Conservation (phyloP, 1,140 invertebrate genomes). For the Drosophila lacteicornis region DNA sequence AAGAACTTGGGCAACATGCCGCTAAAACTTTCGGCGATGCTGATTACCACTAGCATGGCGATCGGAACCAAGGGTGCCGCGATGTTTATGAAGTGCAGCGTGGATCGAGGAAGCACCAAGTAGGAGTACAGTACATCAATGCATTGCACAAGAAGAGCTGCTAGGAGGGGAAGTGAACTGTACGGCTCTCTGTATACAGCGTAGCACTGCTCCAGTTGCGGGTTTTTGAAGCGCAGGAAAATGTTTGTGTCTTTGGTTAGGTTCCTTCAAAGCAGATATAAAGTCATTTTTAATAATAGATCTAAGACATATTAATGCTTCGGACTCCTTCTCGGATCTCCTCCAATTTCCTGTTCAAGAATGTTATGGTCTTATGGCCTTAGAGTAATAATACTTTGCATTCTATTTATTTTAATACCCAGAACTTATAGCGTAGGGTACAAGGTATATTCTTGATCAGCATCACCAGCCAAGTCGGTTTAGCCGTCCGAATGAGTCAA, state of each 20-base stretch:
- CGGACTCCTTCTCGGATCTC: background rate
- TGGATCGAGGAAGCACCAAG: conserved; percentile 86
- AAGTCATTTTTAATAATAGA: background rate
- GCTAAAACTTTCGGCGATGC: conserved; percentile 86
- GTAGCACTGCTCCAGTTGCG: conserved; percentile 88
- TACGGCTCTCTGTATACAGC: conserved; percentile 88
- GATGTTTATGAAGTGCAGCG: conserved; percentile 84
- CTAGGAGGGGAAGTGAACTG: conserved; percentile 88
- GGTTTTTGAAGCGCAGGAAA: conserved; percentile 88
- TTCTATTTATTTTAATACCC: too few relatives aligned
- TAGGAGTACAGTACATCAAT: conserved; percentile 87
- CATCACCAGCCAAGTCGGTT: too few relatives aligned
- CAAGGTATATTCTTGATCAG: too few relatives aligned
- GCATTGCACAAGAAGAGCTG: conserved; percentile 87
- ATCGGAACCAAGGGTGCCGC: conserved; percentile 85
- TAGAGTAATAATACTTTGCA: too few relatives aligned
- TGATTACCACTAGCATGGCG: conserved; percentile 85
- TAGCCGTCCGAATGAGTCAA: too few relatives aligned
- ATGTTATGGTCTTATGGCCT: too few relatives aligned
- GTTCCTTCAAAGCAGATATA: conserved; percentile 85
- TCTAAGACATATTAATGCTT: background rate
- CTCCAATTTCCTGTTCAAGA: too few relatives aligned
- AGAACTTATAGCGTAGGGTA: too few relatives aligned
- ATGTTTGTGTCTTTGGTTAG: conserved; percentile 88
- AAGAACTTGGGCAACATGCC: conserved; percentile 85